Conservation (phyloP, 2,113 vertebrate genomes). For the Campylorhamphus procurvoides region DNA sequence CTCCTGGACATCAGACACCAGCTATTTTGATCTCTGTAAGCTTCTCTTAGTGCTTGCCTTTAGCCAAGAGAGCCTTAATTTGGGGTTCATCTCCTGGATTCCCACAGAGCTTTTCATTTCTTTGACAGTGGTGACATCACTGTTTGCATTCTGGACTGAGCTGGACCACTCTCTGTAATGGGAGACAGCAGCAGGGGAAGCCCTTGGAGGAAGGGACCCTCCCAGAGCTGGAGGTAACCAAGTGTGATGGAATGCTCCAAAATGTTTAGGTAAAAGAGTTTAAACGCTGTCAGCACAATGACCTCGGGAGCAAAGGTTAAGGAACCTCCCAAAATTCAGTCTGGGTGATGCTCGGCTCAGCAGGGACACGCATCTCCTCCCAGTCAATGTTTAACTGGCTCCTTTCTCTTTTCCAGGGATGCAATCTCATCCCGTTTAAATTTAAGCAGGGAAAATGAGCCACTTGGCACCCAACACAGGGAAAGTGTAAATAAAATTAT, state of each 20-base stretch:
- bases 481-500: constrained; percentile 21
- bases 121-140: constrained; percentile 31
- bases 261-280: neutral
- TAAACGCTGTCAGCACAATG: neutral
- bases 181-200: neutral
- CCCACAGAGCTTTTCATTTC: constrained; percentile 35
- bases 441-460: neutral
- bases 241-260: neutral
- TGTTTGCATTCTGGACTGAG: constrained; percentile 5
- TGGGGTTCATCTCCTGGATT: neutral
- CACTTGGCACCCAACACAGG: neutral
- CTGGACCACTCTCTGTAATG: neutral
- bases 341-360: constrained; percentile 4
- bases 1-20: neutral
- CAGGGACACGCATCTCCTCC: neutral
- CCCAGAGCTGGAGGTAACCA: neutral
- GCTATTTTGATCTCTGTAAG: neutral
- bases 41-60: neutral
- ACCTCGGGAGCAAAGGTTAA: neutral
- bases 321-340: constrained; percentile 9
- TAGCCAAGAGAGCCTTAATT: constrained; percentile 1
- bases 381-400: neutral
- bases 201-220: neutral
- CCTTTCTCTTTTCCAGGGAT: neutral
- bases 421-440: neutral